Base-by-base conservation (phyloP, 1,140 invertebrate genomes). In the Sogatella furcifera region DNA sequence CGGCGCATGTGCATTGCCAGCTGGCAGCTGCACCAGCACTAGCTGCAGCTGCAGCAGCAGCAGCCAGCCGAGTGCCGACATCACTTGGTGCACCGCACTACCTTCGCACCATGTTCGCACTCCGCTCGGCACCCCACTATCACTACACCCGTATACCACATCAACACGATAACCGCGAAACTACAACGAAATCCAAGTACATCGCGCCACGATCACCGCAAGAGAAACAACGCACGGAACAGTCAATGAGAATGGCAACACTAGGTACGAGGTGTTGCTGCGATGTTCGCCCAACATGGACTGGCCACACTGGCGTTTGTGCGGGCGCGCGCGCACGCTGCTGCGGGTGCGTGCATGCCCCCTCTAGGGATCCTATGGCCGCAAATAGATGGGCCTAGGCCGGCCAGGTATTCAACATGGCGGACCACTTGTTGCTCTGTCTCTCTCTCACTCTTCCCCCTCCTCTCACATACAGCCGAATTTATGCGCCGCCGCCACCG, bases 321-420 rank as follows among this genome's bases (percentile, higher is more conserved):
- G 55, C 43, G 19, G 41, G 21, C 34, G 34, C 34, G 8, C 34
- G 34, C 34, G 11, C 34, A 13, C 34, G 34, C 5, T 38, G 9
- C 34, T 38, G 34, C 34, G 9, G 11, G 34, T 38, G 34, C 34
- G 34, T 38, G 34, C 34, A 38, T 15, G 14, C 28, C 28, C 59
- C 63, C 55, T 24, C 59, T 54, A 58, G 55, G 60, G 63, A 64
- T 64, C 60, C 56, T 64, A 64, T 60, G 60, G 63, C 63, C 63
- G 60, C 63, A 64, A 64, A 64, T 64, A 64, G 63, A 64, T 64
- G 63, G 63, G 63, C 63, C 63, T 61, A 61, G 60, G 63, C 60
- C 52, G 55, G 60, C 60, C 28, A 64, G 60, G 59, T 64, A 64
- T 64, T 64, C 63, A 64, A 64, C 59, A 64, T 64, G 63, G 63